phyloP scores from a whole-genome alignment of 2,113 vertebrate species.

The Synodontis membranacea region DNA sequence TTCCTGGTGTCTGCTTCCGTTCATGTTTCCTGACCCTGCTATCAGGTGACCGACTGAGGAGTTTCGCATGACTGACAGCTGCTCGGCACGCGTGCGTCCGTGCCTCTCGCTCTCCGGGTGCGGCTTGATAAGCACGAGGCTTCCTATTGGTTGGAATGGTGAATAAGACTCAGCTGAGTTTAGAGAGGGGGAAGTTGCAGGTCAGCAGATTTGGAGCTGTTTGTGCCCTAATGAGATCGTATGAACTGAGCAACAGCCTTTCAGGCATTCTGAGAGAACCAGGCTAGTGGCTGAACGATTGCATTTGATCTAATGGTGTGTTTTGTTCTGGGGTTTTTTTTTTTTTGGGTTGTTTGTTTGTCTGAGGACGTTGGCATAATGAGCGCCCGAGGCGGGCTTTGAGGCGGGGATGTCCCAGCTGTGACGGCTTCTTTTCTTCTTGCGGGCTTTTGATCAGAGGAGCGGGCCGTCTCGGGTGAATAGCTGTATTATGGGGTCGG shows the following conservation, averaged over 20 bases:
- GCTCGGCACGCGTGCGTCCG: not conserved
- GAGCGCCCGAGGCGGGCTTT: not conserved
- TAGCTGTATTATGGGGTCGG: constrained; percentile 29
- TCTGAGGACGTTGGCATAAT: not conserved
- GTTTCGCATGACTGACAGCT: constrained; percentile 42
- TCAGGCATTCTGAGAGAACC: not conserved
- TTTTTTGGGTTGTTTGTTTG: no score
- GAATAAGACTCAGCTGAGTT: constrained; percentile 6
- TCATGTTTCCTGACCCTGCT: not conserved
- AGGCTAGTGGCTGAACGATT: not conserved
- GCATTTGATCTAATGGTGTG: not conserved
- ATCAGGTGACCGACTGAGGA: constrained; percentile 27
- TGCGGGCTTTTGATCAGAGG: constrained; percentile 28
- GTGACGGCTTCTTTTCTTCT: constrained; percentile 19
- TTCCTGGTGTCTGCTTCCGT: not conserved
- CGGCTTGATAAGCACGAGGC: not conserved
- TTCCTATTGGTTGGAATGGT: not conserved
- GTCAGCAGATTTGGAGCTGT: not conserved
- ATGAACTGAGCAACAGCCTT: not conserved
- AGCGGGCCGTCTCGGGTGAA: constrained; percentile 17
- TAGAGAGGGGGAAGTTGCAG: not conserved
- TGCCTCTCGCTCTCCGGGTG: not conserved
- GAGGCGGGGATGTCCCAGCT: not conserved
- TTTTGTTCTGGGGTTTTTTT: not conserved
- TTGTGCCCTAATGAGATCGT: not conserved